Base-by-base conservation (phyloP, 2,888 invertebrate species). In the Lymantria monacha region DNA sequence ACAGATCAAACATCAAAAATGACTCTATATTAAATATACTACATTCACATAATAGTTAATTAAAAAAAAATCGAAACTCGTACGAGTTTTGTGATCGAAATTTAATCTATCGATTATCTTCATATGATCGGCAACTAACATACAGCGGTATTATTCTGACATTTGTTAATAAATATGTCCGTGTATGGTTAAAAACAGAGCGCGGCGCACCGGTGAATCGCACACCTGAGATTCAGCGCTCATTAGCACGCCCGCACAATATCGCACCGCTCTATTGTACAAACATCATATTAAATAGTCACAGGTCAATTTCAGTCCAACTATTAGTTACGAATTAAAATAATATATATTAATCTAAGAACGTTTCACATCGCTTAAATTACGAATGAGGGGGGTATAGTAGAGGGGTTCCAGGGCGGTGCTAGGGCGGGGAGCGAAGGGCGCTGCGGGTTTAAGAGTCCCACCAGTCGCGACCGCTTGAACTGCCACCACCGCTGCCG, bases 1-100 rank as follows among this genome's bases (percentile, higher is more conserved):
- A 88, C 87, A 87, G 87, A 83, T 79, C 77, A 76, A 83, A 89
- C 87, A 87, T 87, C 87, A 83, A 87, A 89, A 87, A 87, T 88
- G 87, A 87, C 76, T 82, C 81, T 85, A 85, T 88, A 82, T 81
- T 81, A 83, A 42, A 83, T 81, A 76, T 74, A 77, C 85, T 85
- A 88, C 84, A 73, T 76, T 78, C 85, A 83, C 83, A 84, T 86
- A 82, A 79, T 79, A 74, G 70, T 78, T 73, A 83, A 73, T 76
- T 67, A 76, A 80, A 77, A 73, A 71, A 82, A 74, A 80, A 38
- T 7, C 12, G 33, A n/a, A 41, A 80, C 76, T 74, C 75, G 76
- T 74, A 80, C 77, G 72, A 63, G 72, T 69, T 77, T 70, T 74
- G 76, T 76, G 76, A 74, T 76, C 69, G 70, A 77, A 76, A 77